phyloP scores from a whole-genome alignment of 2,113 vertebrate genomes.

The Tautogolabrus adspersus region DNA sequence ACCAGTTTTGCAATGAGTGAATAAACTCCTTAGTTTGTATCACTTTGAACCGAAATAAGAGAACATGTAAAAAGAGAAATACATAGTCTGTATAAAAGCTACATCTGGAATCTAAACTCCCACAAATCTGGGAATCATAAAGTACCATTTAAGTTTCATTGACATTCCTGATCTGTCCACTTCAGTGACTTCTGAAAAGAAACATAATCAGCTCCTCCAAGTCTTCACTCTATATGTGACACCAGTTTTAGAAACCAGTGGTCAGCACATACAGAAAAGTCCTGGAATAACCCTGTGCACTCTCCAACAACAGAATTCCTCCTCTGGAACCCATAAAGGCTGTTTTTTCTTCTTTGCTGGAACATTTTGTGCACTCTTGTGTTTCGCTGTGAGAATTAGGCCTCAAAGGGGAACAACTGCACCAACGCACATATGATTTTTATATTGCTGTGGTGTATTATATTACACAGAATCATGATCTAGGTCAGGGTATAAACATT shows the following conservation, averaged over 20 bases:
- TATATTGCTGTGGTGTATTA: constrained; percentile 33
- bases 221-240: constrained; percentile 4
- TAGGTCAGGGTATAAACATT: constrained; percentile 35
- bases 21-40: neutral
- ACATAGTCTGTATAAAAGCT: neutral
- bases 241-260: constrained; percentile 29
- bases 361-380: constrained; percentile 59
- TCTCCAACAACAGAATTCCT: constrained; percentile 61
- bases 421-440: constrained; percentile 49
- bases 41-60: neutral
- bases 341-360: constrained; percentile 49
- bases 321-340: constrained; percentile 51
- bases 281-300: constrained; percentile 32
- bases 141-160: neutral
- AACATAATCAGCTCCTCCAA: constrained; percentile 50
- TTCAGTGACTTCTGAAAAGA: constrained; percentile 31
- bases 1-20: neutral
- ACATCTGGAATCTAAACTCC: neutral
- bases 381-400: constrained; percentile 38
- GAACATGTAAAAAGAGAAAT: neutral
- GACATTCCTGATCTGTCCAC: constrained; percentile 7
- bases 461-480: constrained; percentile 57
- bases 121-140: neutral
- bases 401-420: neutral
- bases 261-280: constrained; percentile 35